These are phyloP conservation scores for Cetonia aurata DNA, from an alignment of 2,888 invertebrate genomes.

Conservation along the genomic window DNA sequence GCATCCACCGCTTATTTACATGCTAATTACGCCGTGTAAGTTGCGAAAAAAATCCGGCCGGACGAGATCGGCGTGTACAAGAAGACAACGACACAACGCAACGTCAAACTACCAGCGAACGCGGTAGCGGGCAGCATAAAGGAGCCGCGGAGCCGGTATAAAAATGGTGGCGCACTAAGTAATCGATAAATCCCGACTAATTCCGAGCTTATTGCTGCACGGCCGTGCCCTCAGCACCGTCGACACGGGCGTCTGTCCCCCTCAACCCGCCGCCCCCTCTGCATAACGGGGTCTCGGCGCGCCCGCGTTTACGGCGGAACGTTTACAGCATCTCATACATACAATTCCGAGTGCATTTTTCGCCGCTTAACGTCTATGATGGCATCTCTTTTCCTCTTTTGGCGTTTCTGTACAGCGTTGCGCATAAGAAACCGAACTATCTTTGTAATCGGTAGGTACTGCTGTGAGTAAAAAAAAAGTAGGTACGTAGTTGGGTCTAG, in stretches of 20 bases:
- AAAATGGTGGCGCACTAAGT: constrained; percentile 64
- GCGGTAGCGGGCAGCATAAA: constrained; percentile 51
- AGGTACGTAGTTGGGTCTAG: too few relatives aligned
- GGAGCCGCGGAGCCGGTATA: constrained; percentile 60
- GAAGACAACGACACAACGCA: background rate
- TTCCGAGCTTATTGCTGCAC: constrained; percentile 63
- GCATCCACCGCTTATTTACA: too few relatives aligned
- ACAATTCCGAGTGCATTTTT: constrained; percentile 33
- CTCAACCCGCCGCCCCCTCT: constrained; percentile 16
- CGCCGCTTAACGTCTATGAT: constrained; percentile 26
- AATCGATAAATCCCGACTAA: constrained; percentile 66
- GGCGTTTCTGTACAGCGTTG: too few relatives aligned
- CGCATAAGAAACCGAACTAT: too few relatives aligned
- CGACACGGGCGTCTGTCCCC: background rate
- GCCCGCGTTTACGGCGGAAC: constrained; percentile 47
- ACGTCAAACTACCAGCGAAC: background rate
- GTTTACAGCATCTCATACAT: constrained; percentile 50
- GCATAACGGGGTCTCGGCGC: constrained; percentile 21
- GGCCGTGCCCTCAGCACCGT: constrained; percentile 45
- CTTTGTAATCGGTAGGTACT: too few relatives aligned
- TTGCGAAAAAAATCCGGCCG: background rate
- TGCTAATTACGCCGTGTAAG: background rate
- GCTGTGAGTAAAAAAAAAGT: too few relatives aligned
- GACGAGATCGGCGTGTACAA: background rate
- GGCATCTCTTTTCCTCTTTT: constrained; percentile 18